Evolutionary conservation across 2,113 vertebrate species (phyloP), one percentile per base, ranked within the genome.

Genomic region (Bubalus kerabau): DNA sequence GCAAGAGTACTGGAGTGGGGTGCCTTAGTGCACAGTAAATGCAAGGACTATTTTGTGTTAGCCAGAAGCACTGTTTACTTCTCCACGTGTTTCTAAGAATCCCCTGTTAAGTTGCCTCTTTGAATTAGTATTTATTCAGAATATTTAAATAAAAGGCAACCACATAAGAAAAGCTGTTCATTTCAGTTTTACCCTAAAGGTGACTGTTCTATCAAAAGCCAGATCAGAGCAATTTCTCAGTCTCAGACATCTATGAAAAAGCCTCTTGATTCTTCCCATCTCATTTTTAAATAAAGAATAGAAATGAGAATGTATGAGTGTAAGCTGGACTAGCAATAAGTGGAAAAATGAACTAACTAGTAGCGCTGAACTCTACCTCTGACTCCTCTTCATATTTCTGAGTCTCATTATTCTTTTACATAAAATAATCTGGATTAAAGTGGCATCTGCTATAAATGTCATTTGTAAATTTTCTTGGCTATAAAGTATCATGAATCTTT

Each of bases 131-230:
- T 91, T 64, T 93, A 43, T 76, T 76, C 23, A 43, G 40, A 23
- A 43, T 85, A 50, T 82, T 93, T 94, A 91, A 87, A 88, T 92
- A 81, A 90, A 87, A 91, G 7, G 19, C 19, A 84, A 14, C 19
- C 30, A 80, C 50, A 57, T 81, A 96, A 59, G 16, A 14, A 87
- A 90, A 56, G 14, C 16, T 81, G 1, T 43, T 91, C 17, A 50
- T 74, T 71, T 78, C n/a, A 36, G 24, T 17, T 87, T 88, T 90
- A 59, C 17, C 12, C 30, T 83, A 7, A 76, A 30, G 5, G 6
- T 23, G 3, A 19, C n/a, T 96, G 4, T 64, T 59, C 19, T 62
- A 36, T 14, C 26, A 59, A 64, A 81, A 54, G 76, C 64, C 15
- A 93, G 2, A 67, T 67, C 52, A 76, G 6, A 60, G 13, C 6